Evolutionary conservation across 2,113 vertebrate species (phyloP).

Genomic region (Myiozetetes cayanensis): DNA sequence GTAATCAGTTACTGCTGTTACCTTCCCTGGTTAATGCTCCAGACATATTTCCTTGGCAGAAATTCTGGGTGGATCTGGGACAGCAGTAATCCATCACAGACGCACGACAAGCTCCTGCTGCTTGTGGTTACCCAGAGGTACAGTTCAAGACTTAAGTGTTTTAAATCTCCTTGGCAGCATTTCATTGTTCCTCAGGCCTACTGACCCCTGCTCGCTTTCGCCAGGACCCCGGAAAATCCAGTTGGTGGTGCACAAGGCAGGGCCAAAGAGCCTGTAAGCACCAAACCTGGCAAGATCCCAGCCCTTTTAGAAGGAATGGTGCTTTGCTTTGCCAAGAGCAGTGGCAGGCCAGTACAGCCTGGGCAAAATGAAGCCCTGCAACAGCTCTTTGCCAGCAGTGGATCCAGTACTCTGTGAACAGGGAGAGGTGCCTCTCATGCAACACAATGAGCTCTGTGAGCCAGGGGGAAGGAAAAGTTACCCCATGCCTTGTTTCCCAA

Average conservation of each 20-base stretch:
- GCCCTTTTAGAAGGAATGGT: background rate
- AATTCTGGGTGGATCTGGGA: background rate
- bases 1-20: background rate
- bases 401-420: background rate
- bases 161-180: constrained; percentile 3
- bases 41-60: background rate
- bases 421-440: accelerated
- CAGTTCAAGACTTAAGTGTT: background rate
- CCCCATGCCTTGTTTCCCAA: background rate
- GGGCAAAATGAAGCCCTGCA: background rate
- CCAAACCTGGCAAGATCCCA: background rate
- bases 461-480: background rate
- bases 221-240: background rate
- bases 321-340: background rate
- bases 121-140: background rate
- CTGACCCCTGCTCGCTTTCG: background rate
- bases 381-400: background rate
- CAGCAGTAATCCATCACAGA: background rate
- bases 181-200: background rate
- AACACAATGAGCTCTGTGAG: background rate
- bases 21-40: background rate
- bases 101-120: background rate
- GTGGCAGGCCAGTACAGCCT: background rate
- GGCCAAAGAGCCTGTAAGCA: background rate
- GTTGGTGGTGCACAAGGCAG: background rate